Evolutionary conservation across 2,888 invertebrate genomes (phyloP).

Genomic region (Plebejus melissa): DNA sequence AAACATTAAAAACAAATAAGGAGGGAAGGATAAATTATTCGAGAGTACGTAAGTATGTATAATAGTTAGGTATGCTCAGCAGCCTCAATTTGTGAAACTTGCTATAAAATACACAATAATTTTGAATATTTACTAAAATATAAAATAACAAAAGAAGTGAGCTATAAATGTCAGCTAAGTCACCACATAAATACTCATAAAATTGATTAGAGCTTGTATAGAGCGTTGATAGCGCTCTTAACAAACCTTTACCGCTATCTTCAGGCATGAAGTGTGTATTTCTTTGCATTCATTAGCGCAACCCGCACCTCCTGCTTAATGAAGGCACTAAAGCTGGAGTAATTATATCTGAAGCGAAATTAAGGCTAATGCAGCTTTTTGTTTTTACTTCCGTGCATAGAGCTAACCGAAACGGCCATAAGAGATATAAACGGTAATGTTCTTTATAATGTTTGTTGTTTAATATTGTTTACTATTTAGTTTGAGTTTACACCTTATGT

Average conservation of each 20-base stretch:
- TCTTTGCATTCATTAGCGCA: slow-evolving; percentile 24
- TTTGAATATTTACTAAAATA: too few species aligned
- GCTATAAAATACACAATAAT: too few species aligned
- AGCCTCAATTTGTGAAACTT: too few species aligned
- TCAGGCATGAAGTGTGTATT: not conserved
- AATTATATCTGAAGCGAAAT: slow-evolving; percentile 26
- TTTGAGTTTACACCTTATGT: not conserved
- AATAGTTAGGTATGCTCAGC: too few species aligned
- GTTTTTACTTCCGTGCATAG: slow-evolving; percentile 17
- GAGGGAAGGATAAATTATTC: too few species aligned
- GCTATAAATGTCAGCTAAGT: not conserved
- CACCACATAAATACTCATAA: not conserved
- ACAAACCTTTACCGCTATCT: slow-evolving; percentile 1
- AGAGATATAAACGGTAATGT: slow-evolving; percentile 18
- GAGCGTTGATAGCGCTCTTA: not conserved
- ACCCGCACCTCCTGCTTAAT: slow-evolving; percentile 16
- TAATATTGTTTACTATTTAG: not conserved
- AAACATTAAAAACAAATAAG: too few species aligned
- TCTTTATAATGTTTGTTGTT: not conserved
- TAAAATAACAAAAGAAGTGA: too few species aligned
- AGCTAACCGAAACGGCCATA: slow-evolving; percentile 5
- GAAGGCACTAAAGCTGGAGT: slow-evolving; percentile 25
- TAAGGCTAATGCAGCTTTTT: slow-evolving; percentile 28
- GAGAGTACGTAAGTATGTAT: too few species aligned
- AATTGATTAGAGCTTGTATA: slow-evolving; percentile 1